Conservation (phyloP, 2,888 invertebrate species). For the Trichopoda pennipes region DNA sequence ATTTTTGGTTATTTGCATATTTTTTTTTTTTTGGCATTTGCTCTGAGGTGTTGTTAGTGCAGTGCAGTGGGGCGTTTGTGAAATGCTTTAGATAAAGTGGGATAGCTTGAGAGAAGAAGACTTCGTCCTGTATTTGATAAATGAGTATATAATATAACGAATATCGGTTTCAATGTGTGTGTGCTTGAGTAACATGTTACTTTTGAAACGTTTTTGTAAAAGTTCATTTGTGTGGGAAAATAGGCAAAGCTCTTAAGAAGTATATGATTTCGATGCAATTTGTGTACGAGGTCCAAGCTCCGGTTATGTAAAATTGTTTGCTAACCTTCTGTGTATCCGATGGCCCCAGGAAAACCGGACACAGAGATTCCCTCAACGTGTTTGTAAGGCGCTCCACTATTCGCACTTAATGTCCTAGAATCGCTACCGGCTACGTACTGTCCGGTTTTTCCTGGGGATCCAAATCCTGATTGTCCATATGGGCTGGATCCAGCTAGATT, state of each 20-base stretch:
- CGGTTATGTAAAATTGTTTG: constrained; percentile 60
- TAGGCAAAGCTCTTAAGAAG: constrained; percentile 46
- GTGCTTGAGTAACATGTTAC: constrained; percentile 34
- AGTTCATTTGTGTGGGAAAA: constrained; percentile 20
- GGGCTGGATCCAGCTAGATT: constrained; percentile 64
- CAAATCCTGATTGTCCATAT: constrained; percentile 46
- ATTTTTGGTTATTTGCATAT: constrained; percentile 22
- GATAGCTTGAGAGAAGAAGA: constrained; percentile 30
- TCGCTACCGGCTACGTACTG: constrained; percentile 12
- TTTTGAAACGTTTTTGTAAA: constrained; percentile 16
- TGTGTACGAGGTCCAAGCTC: constrained; percentile 69
- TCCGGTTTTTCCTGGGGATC: constrained; percentile 77
- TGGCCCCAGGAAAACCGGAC: constrained; percentile 79
- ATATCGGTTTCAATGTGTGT: constrained; percentile 40
- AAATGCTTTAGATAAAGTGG: constrained; percentile 50
- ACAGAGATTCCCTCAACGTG: constrained; percentile 51
- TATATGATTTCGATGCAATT: constrained; percentile 50
- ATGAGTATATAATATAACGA: constrained; percentile 25
- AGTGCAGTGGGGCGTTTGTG: constrained; percentile 55
- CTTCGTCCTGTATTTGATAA: constrained; percentile 38
- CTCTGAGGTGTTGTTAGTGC: constrained; percentile 57
- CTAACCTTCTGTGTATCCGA: constrained; percentile 78
- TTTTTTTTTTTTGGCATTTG: constrained; percentile 16
- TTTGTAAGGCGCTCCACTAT: constrained; percentile 72
- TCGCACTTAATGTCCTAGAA: neutral